These are phyloP conservation scores for Campoplex capitator DNA, from an alignment of 2,888 invertebrate species.

Conservation along the genomic window DNA sequence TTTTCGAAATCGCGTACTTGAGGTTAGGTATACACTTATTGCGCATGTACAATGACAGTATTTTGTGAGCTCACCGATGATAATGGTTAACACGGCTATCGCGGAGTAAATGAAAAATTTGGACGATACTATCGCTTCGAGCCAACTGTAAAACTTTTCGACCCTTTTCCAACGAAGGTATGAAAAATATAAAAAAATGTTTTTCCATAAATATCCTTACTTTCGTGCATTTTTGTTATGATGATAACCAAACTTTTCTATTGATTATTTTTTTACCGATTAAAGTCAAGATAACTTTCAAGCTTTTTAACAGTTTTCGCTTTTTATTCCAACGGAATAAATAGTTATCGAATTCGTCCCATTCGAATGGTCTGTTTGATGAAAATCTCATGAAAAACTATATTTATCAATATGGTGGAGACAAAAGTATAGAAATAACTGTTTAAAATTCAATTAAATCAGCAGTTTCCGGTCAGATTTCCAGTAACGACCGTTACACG, in stretches of 20 bases:
- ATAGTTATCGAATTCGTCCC: too few relatives aligned
- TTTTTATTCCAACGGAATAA: too few relatives aligned
- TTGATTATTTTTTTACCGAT: neutral
- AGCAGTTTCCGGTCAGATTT: neutral
- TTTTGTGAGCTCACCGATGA: slow-evolving; percentile 1
- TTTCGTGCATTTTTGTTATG: too few relatives aligned
- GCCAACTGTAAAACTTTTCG: neutral
- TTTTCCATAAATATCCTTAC: too few relatives aligned
- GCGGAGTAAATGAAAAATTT: slow-evolving; percentile 9
- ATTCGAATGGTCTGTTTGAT: neutral
- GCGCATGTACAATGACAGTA: slow-evolving; percentile 13
- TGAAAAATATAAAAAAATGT: too few relatives aligned
- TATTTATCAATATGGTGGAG: too few relatives aligned
- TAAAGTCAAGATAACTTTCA: neutral
- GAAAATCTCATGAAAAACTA: neutral
- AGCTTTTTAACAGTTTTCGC: neutral
- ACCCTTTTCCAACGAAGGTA: neutral
- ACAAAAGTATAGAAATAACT: neutral
- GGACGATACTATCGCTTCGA: neutral
- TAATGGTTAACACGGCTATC: slow-evolving; percentile 36
- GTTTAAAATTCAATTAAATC: neutral
- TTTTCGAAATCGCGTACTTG: slow-evolving; percentile 39
- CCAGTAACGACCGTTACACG: neutral
- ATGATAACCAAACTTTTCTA: neutral
- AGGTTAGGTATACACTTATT: slow-evolving; percentile 3